phyloP scores from a whole-genome alignment of 2,888 invertebrate genomes.

The Epistrophe grossulariae region DNA sequence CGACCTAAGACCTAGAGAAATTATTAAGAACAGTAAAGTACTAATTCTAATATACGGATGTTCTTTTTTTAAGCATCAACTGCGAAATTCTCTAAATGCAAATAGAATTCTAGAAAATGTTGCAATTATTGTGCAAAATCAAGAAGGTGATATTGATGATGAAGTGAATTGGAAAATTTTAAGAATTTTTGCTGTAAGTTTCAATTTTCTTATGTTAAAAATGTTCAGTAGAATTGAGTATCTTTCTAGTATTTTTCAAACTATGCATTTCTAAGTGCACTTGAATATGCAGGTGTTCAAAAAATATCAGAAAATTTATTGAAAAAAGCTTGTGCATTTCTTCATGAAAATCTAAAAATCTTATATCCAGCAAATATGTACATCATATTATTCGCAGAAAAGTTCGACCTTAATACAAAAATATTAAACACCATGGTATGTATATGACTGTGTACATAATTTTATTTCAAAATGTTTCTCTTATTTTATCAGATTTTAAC shows the following conservation, averaged over 20 bases:
- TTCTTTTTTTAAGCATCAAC: slow-evolving; percentile 28
- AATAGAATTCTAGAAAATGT: slow-evolving; percentile 48
- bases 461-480: not conserved
- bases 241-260: slow-evolving; percentile 50
- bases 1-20: not conserved
- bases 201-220: not conserved
- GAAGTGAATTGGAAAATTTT: slow-evolving; percentile 49
- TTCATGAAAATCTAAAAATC: not conserved
- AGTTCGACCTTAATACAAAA: not conserved
- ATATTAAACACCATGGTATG: slow-evolving; percentile 38
- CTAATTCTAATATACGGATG: slow-evolving; percentile 47
- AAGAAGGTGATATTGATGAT: not conserved
- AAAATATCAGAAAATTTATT: slow-evolving; percentile 41
- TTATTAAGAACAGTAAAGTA: slow-evolving; percentile 5
- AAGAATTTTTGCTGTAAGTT: slow-evolving; percentile 44
- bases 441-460: not conserved
- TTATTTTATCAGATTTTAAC: slow-evolving; percentile 29
- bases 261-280: slow-evolving; percentile 30
- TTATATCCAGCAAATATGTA: slow-evolving; percentile 32
- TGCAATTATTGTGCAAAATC: slow-evolving; percentile 21
- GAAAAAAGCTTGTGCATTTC: not conserved
- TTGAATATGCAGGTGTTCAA: slow-evolving; percentile 50
- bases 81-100: slow-evolving; percentile 1
- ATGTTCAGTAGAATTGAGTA: not conserved
- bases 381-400: slow-evolving; percentile 9